Conservation (phyloP, 2,797 vertebrate species). For the Oreonectes daqikongensis region DNA sequence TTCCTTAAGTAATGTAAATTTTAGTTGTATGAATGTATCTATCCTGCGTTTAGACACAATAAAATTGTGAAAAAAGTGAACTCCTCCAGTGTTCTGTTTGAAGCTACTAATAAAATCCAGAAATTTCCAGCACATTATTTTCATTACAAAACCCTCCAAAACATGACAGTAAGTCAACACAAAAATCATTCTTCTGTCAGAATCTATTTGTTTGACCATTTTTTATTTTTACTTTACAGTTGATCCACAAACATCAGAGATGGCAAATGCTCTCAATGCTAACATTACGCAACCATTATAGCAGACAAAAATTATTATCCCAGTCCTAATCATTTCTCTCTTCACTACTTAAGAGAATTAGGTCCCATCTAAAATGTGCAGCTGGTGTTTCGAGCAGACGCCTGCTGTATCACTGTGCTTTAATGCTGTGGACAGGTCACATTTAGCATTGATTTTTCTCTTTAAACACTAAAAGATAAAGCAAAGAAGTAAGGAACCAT, state of each 20-base stretch:
- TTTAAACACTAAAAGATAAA: constrained; percentile 28
- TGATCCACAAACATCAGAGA: not conserved
- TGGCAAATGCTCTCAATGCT: constrained; percentile 23
- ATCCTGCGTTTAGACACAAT: no score
- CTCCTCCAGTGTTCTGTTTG: no score
- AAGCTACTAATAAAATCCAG: no score
- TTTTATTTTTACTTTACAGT: not conserved
- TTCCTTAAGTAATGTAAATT: no score
- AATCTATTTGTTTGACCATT: constrained; percentile 8
- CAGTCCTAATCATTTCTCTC: constrained; percentile 17
- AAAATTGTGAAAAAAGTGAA: no score
- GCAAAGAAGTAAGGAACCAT: not conserved
- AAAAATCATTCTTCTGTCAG: constrained; percentile 53
- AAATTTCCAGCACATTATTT: no score
- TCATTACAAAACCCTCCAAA: no score
- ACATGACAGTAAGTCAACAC: not conserved
- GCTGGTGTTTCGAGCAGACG: constrained; percentile 44
- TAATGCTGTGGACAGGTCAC: constrained; percentile 23
- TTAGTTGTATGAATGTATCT: no score
- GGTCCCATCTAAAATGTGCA: constrained; percentile 9
- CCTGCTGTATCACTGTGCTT: constrained; percentile 22
- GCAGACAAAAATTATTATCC: constrained; percentile 19
- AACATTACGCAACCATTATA: constrained; percentile 6
- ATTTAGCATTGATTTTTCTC: constrained; percentile 32
- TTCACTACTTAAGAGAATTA: constrained; percentile 46